Conservation (phyloP, 2,888 invertebrate genomes). For the Plagodis pulveraria region DNA sequence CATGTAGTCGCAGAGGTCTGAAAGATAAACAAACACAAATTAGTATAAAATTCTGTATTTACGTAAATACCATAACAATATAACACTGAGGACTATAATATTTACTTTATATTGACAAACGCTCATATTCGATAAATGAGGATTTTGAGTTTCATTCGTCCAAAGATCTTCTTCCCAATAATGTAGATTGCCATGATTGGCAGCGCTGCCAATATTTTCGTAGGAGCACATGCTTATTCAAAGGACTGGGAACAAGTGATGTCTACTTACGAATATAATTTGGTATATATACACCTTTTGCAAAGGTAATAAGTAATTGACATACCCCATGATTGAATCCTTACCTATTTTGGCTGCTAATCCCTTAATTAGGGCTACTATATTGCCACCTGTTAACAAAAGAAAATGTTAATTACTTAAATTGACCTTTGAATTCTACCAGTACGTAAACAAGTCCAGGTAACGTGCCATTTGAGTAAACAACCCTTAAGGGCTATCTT, state of each 20-base stretch:
- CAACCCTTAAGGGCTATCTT: too few species aligned
- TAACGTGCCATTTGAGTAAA: slow-evolving; percentile 13
- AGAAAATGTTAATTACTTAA: slow-evolving; percentile 12
- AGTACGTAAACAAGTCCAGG: slow-evolving; percentile 23
- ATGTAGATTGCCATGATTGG: slow-evolving; percentile 16
- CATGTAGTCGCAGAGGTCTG: slow-evolving; percentile 11
- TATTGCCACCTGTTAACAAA: slow-evolving; percentile 31
- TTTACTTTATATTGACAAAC: slow-evolving; percentile 12
- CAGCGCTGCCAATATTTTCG: slow-evolving; percentile 31
- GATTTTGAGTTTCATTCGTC: slow-evolving; percentile 19
- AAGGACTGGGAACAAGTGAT: slow-evolving; percentile 49
- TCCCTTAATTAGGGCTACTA: slow-evolving; percentile 25
- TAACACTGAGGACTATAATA: not conserved
- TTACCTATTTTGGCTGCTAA: slow-evolving; percentile 30
- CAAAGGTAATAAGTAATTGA: slow-evolving; percentile 42
- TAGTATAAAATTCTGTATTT: too few species aligned
- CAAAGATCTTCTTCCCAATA: slow-evolving; percentile 24
- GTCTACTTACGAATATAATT: slow-evolving; percentile 22
- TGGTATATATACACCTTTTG: slow-evolving; percentile 39
- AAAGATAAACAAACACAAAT: not conserved
- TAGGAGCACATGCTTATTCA: slow-evolving; percentile 42
- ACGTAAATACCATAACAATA: too few species aligned
- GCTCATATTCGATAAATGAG: slow-evolving; percentile 11
- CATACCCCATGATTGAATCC: slow-evolving; percentile 33
- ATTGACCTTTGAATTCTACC: slow-evolving; percentile 1